A percentile compares a stretch with the other conserved stretches of the same genome.
phyloP scores from a whole-genome alignment of 2,113 vertebrate species.

The Ictidomys tridecemlineatus region DNA sequence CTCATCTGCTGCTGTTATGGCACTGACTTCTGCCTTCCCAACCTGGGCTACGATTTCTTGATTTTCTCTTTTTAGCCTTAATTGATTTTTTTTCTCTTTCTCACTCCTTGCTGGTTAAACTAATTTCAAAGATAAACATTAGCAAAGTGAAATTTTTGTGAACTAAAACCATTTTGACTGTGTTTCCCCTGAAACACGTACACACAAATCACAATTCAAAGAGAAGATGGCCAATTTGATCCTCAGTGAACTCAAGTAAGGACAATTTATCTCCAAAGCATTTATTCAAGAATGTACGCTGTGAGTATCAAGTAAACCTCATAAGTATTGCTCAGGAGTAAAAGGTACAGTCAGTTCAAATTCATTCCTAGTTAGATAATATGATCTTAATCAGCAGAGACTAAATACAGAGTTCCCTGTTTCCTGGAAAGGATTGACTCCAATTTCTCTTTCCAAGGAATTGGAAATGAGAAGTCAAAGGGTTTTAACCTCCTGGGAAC shows the following conservation, averaged over 20 bases:
- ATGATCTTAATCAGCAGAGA: slow-evolving; percentile 54
- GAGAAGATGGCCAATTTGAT: neutral
- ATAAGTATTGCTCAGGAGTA: neutral
- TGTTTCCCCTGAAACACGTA: slow-evolving; percentile 14
- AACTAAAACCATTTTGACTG: slow-evolving; percentile 40
- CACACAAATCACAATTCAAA: slow-evolving; percentile 49
- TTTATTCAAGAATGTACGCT: neutral
- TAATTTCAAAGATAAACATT: neutral
- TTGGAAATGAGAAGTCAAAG: slow-evolving; percentile 64
- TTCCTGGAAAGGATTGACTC: slow-evolving; percentile 77
- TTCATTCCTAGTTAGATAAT: slow-evolving; percentile 69
- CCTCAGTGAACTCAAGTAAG: slow-evolving; percentile 15
- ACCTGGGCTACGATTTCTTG: neutral
- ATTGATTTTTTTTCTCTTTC: slow-evolving; percentile 16
- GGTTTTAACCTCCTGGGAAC: slow-evolving; percentile 49
- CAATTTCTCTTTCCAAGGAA: slow-evolving; percentile 76
- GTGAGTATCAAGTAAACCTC: neutral
- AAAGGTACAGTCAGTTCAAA: slow-evolving; percentile 59
- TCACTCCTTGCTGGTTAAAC: slow-evolving; percentile 13
- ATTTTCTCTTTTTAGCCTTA: slow-evolving; percentile 19
- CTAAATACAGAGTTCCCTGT: slow-evolving; percentile 65
- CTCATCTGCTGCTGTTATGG: neutral
- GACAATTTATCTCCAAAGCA: neutral
- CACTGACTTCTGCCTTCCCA: neutral
- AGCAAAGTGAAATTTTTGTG: slow-evolving; percentile 20